A percentile compares a stretch with the other conserved stretches of the same genome.
These are phyloP conservation scores for Carterocephalus palaemon DNA, from an alignment of 2,888 invertebrate genomes.

Conservation along the genomic window DNA sequence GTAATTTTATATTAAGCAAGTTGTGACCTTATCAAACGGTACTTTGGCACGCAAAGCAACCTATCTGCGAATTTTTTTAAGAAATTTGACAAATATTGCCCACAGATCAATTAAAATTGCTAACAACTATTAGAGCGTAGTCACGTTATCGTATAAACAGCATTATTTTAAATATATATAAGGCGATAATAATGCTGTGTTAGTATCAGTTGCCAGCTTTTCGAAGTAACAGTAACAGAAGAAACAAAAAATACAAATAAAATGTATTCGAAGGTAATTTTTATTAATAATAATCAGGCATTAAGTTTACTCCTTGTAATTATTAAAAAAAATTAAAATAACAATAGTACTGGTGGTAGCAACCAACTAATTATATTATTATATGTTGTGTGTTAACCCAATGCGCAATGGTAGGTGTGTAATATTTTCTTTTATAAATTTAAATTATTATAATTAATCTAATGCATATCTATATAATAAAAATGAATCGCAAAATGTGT, in stretches of 20 bases:
- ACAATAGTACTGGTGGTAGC: no score
- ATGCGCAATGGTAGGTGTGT: no score
- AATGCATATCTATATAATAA: no score
- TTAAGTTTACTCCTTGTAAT: no score
- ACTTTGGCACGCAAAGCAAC: slow-evolving; percentile 7
- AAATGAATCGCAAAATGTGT: no score
- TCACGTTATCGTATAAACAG: slow-evolving; percentile 8
- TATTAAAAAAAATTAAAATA: no score
- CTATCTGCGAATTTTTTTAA: slow-evolving; percentile 7
- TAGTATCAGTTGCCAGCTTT: slow-evolving; percentile 2
- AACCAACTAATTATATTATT: no score
- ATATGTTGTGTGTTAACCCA: no score
- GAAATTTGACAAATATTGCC: slow-evolving; percentile 20
- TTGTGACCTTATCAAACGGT: slow-evolving; percentile 1
- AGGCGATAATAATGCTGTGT: slow-evolving; percentile 13
- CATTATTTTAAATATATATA: slow-evolving; percentile 16
- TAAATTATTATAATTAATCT: no score
- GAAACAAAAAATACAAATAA: slow-evolving; percentile 1
- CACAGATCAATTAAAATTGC: slow-evolving; percentile 13
- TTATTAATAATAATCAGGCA: no score
- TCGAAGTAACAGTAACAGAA: slow-evolving; percentile 4
- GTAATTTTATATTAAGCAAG: slow-evolving; percentile 1
- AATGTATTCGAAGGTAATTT: slow-evolving; percentile 9
- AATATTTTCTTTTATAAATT: no score
- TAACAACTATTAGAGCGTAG: slow-evolving; percentile 13